These are phyloP conservation scores for Muscicapa adusta DNA, from an alignment of 2,113 vertebrate genomes.

Conservation along the genomic window DNA sequence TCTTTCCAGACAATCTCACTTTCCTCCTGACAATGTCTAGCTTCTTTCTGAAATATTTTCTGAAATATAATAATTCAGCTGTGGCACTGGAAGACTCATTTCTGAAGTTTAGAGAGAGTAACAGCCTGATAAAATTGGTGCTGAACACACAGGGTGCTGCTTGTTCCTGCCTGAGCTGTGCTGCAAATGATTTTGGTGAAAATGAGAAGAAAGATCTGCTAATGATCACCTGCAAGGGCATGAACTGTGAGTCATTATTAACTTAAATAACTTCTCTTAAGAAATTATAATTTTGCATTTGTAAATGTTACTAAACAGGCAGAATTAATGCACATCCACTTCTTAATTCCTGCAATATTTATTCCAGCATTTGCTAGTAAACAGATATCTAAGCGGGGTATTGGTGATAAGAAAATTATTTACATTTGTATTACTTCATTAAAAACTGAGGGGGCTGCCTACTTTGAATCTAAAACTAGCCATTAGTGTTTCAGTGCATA, in stretches of 20 bases:
- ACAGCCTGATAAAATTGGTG: background rate
- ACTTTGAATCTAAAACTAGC: conserved; percentile 12
- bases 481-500: background rate
- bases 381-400: background rate
- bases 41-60: background rate
- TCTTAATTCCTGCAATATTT: background rate
- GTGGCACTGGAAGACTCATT: background rate
- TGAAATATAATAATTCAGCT: background rate
- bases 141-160: background rate
- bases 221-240: background rate
- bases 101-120: background rate
- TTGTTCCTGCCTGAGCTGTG: background rate
- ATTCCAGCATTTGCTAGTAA: conserved; percentile 1
- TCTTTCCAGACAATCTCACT: background rate
- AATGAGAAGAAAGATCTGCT: background rate
- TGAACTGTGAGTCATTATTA: background rate
- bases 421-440: background rate
- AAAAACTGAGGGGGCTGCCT: background rate
- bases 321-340: background rate
- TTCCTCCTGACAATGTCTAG: background rate
- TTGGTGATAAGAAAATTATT: background rate
- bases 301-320: background rate
- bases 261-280: background rate
- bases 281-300: background rate
- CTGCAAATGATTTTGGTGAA: background rate